phyloP scores from a whole-genome alignment of 2,113 vertebrate genomes.

The Podocnemis expansa region DNA sequence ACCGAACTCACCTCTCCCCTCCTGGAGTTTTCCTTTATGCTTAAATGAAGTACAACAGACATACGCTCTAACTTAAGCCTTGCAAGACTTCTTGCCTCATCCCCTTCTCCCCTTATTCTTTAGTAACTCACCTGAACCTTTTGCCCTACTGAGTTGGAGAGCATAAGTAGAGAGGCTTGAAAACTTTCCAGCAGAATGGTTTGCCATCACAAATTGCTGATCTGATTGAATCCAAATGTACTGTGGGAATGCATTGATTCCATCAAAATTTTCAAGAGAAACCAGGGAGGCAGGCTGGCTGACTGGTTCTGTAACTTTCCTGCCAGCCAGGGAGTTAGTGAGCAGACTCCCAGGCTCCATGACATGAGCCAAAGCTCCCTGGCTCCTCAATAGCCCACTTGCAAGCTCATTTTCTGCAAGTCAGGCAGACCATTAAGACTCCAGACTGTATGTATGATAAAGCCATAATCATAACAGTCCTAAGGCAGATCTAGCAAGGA shows the following conservation, averaged over 20 bases:
- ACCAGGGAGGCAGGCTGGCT: background rate
- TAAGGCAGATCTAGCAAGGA: background rate
- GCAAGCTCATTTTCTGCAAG: background rate
- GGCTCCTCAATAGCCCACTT: background rate
- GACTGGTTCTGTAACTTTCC: background rate
- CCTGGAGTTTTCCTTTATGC: background rate
- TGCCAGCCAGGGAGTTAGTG: background rate
- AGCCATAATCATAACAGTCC: background rate
- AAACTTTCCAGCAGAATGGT: background rate
- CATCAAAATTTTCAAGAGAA: background rate
- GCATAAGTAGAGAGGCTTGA: too few species aligned
- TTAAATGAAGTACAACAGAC: background rate
- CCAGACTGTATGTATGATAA: accelerated
- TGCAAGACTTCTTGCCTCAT: background rate
- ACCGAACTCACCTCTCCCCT: background rate
- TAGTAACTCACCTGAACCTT: background rate
- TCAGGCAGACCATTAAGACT: background rate
- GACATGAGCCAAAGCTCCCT: background rate
- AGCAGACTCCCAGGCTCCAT: background rate
- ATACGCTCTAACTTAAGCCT: background rate
- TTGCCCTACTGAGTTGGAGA: background rate
- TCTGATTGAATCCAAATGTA: background rate
- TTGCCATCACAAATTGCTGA: background rate
- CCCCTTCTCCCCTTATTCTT: background rate
- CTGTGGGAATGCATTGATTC: background rate